A percentile compares a stretch with the other conserved stretches of the same genome.
phyloP scores from a whole-genome alignment of 1,140 invertebrate species.

The Trinorchestia longiramus region DNA sequence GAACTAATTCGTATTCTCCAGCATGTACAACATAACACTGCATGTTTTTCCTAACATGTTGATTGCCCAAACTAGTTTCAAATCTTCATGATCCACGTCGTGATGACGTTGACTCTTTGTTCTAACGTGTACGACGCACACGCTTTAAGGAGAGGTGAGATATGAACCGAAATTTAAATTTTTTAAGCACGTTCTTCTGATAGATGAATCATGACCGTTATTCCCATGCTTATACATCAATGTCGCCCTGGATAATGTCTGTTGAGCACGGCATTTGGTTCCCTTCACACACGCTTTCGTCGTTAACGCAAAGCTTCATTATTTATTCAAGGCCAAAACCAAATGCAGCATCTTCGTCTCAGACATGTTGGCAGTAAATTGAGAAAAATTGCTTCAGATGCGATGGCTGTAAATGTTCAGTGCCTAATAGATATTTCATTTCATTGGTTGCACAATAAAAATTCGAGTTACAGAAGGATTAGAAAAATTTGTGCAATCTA shows the following conservation, averaged over 20 bases:
- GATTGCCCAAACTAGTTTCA: not conserved
- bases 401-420: not conserved
- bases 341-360: not conserved
- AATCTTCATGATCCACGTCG: constrained; percentile 23
- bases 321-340: constrained; percentile 29
- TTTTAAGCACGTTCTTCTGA: constrained; percentile 36
- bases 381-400: not conserved
- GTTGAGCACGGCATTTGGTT: constrained; percentile 18
- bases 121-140: not conserved
- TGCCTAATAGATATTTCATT: not conserved
- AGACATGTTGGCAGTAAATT: not conserved
- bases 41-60: not conserved
- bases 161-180: constrained; percentile 48
- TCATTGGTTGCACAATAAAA: not conserved
- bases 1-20: not conserved
- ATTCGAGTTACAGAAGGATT: not conserved
- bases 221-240: constrained; percentile 49
- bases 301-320: constrained; percentile 7
- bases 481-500: too few relatives aligned
- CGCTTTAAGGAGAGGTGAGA: constrained; percentile 3
- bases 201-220: constrained; percentile 51
- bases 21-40: not conserved
- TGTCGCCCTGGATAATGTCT: constrained; percentile 50
- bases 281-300: constrained; percentile 39
- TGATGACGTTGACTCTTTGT: constrained; percentile 42